Percentiles rank a stretch among this genome's conserved stretches.
Evolutionary conservation across 2,113 vertebrate species (phyloP).

Genomic region (Hipposideros armiger): DNA sequence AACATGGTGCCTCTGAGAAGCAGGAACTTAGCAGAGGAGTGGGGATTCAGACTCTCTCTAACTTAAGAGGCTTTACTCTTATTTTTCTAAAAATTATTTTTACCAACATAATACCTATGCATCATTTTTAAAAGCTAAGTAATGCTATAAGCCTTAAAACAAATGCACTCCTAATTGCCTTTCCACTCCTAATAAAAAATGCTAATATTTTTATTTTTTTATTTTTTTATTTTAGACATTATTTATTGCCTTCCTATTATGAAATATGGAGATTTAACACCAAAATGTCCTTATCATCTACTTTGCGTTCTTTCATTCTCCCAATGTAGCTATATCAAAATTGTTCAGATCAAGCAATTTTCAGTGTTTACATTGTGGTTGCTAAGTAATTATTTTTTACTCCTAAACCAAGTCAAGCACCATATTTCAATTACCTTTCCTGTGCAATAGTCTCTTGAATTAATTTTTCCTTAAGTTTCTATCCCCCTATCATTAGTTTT

Average conservation of each 20-base stretch:
- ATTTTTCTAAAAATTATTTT: conserved; percentile 20
- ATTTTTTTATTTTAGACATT: conserved; percentile 35
- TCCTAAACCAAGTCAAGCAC: background rate
- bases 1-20: background rate
- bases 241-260: background rate
- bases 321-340: background rate
- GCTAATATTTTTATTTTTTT: background rate
- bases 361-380: background rate
- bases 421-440: conserved; percentile 4
- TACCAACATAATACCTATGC: background rate
- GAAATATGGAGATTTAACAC: background rate
- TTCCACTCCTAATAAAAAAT: background rate
- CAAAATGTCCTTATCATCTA: background rate
- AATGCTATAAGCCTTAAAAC: background rate
- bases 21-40: background rate
- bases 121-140: background rate
- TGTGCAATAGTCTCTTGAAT: background rate
- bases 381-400: background rate
- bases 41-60: background rate
- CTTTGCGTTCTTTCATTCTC: conserved; percentile 25
- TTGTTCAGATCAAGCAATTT: conserved; percentile 42
- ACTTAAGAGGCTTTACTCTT: background rate
- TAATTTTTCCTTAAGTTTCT: conserved; percentile 27
- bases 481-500: background rate
- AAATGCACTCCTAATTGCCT: background rate